Conservation (phyloP, 2,113 vertebrate species). For the Vidua chalybeata region DNA sequence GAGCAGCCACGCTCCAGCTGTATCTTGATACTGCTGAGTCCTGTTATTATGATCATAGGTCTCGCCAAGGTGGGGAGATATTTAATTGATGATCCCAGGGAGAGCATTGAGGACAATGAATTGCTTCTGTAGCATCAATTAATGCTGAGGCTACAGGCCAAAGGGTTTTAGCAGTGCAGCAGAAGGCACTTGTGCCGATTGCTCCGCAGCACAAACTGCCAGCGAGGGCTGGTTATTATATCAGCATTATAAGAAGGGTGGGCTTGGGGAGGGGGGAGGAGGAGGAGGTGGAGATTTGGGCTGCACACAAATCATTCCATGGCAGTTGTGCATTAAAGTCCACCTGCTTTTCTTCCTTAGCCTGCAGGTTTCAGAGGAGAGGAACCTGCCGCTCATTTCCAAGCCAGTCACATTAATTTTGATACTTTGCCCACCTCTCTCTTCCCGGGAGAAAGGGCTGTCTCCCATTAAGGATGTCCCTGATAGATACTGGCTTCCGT, state of each 20-base stretch:
- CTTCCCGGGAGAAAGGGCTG: neutral
- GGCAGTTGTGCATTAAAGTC: neutral
- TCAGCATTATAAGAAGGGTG: conserved; percentile 45
- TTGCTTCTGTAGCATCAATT: conserved; percentile 38
- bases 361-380: neutral
- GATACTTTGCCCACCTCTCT: neutral
- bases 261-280: neutral
- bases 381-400: neutral
- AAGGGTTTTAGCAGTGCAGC: conserved; percentile 34
- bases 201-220: conserved; percentile 23
- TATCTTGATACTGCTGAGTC: conserved; percentile 14
- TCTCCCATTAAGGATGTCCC: neutral
- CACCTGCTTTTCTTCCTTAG: neutral
- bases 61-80: conserved; percentile 39
- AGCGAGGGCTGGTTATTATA: conserved; percentile 42
- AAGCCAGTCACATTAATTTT: neutral
- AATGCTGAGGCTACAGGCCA: conserved; percentile 37
- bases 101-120: conserved; percentile 48
- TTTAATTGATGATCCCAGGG: conserved; percentile 62
- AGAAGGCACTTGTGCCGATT: conserved; percentile 35
- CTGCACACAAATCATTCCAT: neutral
- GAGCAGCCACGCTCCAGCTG: neutral
- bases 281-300: neutral
- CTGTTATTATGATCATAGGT: conserved; percentile 41
- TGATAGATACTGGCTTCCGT: neutral